phyloP scores from a whole-genome alignment of 2,113 vertebrate genomes.

The Silurus meridionalis region DNA sequence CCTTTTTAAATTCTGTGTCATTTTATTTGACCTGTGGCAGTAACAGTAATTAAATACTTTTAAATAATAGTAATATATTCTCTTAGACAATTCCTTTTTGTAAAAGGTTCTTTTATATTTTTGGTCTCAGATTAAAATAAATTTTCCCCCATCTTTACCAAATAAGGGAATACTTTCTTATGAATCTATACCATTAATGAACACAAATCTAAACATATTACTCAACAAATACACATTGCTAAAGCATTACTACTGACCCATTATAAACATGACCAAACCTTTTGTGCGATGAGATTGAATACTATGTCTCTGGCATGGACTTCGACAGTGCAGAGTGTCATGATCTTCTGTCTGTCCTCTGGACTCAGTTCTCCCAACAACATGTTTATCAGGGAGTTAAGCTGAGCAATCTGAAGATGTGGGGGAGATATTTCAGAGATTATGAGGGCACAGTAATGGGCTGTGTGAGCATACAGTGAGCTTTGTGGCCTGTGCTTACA shows the following conservation, averaged over 20 bases:
- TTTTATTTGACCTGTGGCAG: background rate
- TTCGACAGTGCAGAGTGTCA: conserved; percentile 80
- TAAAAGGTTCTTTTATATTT: background rate
- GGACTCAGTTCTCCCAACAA: conserved; percentile 77
- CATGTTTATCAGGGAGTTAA: conserved; percentile 78
- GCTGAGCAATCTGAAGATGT: conserved; percentile 71
- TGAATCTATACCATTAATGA: background rate
- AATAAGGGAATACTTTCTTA: background rate
- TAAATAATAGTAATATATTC: background rate
- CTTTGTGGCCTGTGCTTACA: conserved; percentile 54
- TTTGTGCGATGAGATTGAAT: conserved; percentile 76
- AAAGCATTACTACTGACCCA: conserved; percentile 4
- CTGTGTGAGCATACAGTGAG: conserved; percentile 48
- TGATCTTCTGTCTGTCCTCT: conserved; percentile 80
- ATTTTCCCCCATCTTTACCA: background rate
- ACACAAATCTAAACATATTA: background rate
- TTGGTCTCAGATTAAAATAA: background rate
- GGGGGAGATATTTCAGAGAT: conserved; percentile 44
- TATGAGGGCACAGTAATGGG: conserved; percentile 47
- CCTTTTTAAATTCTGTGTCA: background rate
- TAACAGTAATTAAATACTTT: background rate
- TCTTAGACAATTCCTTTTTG: background rate
- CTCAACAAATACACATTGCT: conserved; percentile 10
- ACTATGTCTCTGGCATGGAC: conserved; percentile 79
- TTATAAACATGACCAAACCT: conserved; percentile 61